phyloP scores from a whole-genome alignment of 1,140 invertebrate species.

The Eriosoma lanigerum region DNA sequence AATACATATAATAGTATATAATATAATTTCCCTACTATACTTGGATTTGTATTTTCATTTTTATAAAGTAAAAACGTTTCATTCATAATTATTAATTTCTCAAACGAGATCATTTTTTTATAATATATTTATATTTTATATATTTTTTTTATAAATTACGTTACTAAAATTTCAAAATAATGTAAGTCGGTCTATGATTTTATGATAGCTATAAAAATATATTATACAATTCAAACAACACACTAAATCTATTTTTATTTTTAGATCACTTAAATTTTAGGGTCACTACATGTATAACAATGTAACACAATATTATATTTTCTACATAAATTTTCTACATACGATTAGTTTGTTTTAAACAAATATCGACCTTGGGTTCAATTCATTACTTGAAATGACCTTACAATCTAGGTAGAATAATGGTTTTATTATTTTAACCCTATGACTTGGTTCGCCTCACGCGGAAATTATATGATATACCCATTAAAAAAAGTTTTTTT shows the following conservation, averaged over 20 bases:
- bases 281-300: not conserved
- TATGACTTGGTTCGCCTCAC: slow-evolving; percentile 9
- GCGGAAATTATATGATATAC: not conserved
- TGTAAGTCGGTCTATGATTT: slow-evolving; percentile 14
- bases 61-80: too few relatives aligned
- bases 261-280: not conserved
- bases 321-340: not conserved
- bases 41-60: too few relatives aligned
- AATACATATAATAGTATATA: too few relatives aligned
- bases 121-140: too few relatives aligned
- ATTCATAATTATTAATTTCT: too few relatives aligned
- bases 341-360: not conserved
- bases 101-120: too few relatives aligned
- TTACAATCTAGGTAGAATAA: too few relatives aligned
- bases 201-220: not conserved
- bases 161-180: too few relatives aligned
- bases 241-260: not conserved
- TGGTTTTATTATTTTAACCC: not conserved
- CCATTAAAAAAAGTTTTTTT: not conserved
- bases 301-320: too few relatives aligned
- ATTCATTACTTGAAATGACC: not conserved
- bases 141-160: too few relatives aligned
- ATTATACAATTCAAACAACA: slow-evolving; percentile 1
- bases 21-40: too few relatives aligned
- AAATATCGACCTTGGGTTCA: not conserved